These are phyloP conservation scores for Drosophila ironensis DNA, from an alignment of 1,140 invertebrate species.

Conservation along the genomic window DNA sequence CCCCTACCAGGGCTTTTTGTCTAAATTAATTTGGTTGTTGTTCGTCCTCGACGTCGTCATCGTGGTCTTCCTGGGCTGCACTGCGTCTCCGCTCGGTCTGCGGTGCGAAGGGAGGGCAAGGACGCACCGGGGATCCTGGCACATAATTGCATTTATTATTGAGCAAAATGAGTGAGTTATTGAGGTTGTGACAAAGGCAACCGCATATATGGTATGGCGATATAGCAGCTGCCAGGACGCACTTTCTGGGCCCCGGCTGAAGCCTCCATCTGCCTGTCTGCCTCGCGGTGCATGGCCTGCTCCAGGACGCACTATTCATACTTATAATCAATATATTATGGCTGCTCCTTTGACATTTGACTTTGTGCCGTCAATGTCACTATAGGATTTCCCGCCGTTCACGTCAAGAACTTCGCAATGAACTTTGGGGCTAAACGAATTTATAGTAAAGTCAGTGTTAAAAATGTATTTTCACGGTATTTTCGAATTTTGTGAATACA, in stretches of 20 bases:
- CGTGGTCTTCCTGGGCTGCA: conserved; percentile 32
- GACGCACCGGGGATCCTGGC: conserved; percentile 33
- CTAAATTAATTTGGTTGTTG: conserved; percentile 78
- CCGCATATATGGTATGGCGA: conserved; percentile 63
- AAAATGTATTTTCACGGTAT: too few species aligned
- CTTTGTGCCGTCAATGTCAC: conserved; percentile 62
- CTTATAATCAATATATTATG: conserved; percentile 75
- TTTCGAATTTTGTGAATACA: too few species aligned
- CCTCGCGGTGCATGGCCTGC: conserved; percentile 23
- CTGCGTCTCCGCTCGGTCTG: conserved; percentile 23
- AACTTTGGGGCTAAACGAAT: neutral
- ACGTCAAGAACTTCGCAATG: neutral
- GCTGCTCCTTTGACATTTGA: conserved; percentile 64
- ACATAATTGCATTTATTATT: conserved; percentile 81
- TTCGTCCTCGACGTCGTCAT: conserved; percentile 46
- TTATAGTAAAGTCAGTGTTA: too few species aligned
- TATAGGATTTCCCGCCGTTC: conserved; percentile 38
- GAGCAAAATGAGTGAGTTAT: conserved; percentile 80
- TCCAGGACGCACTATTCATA: conserved; percentile 52
- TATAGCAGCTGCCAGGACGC: conserved; percentile 34
- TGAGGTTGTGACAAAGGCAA: conserved; percentile 74
- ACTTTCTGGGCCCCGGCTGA: conserved; percentile 41
- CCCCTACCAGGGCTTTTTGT: conserved; percentile 56
- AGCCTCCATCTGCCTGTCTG: conserved; percentile 19
- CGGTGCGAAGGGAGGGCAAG: neutral